Base-by-base conservation (phyloP, 1,140 invertebrate species). In the Leptinotarsa lineolata region DNA sequence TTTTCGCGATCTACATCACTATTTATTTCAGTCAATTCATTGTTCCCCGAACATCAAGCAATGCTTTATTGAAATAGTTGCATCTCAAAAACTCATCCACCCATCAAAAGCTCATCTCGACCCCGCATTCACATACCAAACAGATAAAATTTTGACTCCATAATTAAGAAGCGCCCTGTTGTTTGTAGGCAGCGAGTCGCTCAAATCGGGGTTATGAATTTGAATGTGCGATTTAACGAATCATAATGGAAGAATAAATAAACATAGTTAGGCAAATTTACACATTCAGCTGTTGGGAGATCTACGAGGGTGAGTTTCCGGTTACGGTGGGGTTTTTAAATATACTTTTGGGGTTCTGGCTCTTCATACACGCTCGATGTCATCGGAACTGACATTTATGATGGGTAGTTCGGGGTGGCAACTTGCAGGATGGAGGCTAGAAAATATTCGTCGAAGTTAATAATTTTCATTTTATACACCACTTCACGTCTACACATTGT, bases 161-260 rank as follows among this genome's bases (percentile, higher is more conserved):
- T 74, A 77, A 78, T 76, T 75, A 79, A 67, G 72, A 76, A 58
- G 46, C 58, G 65, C 72, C 72, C 65, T 48, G 69, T 75, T 77
- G 76, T 79, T 76, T 76, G 74, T 74, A 68, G 61, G 66, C 73
- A 72, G 44, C 76, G 61, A 30, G 8, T 59, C 76, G 72, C 68
- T 67, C 74, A 72, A 77, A 77, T 77, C 76, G 66, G 73, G 76
- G 76, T 69, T 74, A 79, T 79, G 76, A 79, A 79, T 79, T 79
- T 77, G 76, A 79, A 79, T 79, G 72, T 75, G 71, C 74, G 76
- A 74, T 78, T 75, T 78, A 78, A 77, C 73, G 76, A 75, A 74
- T 77, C 74, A 79, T 77, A 79, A 79, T 79, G 76, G 76, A 76
- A 69, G 76, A 79, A 79, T 77, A 77, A 77, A 79, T 79, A 79